These are phyloP conservation scores for Sminthurides bifidus DNA, from an alignment of 1,140 invertebrate genomes.

Conservation along the genomic window DNA sequence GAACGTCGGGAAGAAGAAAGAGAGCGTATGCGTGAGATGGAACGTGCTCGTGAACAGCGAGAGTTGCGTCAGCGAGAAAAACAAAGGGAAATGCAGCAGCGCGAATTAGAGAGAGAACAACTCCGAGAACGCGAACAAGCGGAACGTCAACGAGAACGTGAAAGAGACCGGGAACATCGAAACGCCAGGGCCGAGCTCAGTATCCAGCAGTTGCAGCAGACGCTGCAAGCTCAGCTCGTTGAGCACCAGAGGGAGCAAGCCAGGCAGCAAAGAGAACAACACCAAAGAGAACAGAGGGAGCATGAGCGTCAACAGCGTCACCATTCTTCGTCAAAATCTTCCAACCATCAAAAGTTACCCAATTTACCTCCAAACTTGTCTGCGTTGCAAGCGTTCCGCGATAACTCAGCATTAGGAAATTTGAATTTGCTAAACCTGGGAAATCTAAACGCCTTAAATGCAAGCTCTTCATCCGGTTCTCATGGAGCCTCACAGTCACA, in stretches of 20 bases:
- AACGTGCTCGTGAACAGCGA: slow-evolving; percentile 27
- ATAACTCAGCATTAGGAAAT: slow-evolving; percentile 5
- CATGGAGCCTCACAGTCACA: slow-evolving; percentile 5
- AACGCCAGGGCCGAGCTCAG: slow-evolving; percentile 15
- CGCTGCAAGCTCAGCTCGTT: slow-evolving; percentile 17
- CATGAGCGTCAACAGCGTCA: slow-evolving; percentile 1
- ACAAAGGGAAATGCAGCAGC: slow-evolving; percentile 3
- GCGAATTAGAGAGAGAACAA: slow-evolving; percentile 14
- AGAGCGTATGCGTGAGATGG: no score
- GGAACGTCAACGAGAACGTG: slow-evolving; percentile 25
- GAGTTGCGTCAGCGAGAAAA: slow-evolving; percentile 14
- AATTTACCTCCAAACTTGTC: neutral
- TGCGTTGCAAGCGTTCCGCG: neutral
- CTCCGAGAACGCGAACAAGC: slow-evolving; percentile 23
- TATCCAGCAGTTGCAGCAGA: slow-evolving; percentile 23
- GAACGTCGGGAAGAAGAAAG: slow-evolving; percentile 3
- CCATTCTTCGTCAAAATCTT: neutral
- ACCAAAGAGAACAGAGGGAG: slow-evolving; percentile 15
- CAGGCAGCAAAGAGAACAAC: slow-evolving; percentile 18
- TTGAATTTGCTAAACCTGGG: slow-evolving; percentile 5
- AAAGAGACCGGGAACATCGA: slow-evolving; percentile 14
- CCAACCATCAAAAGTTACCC: neutral
- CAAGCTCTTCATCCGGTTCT: slow-evolving; percentile 1
- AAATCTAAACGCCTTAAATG: neutral
- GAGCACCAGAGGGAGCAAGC: slow-evolving; percentile 19